A percentile compares a stretch with the other conserved stretches of the same genome.
These are phyloP conservation scores for Mus spretus DNA, from an alignment of 2,797 vertebrate species.

Conservation along the genomic window DNA sequence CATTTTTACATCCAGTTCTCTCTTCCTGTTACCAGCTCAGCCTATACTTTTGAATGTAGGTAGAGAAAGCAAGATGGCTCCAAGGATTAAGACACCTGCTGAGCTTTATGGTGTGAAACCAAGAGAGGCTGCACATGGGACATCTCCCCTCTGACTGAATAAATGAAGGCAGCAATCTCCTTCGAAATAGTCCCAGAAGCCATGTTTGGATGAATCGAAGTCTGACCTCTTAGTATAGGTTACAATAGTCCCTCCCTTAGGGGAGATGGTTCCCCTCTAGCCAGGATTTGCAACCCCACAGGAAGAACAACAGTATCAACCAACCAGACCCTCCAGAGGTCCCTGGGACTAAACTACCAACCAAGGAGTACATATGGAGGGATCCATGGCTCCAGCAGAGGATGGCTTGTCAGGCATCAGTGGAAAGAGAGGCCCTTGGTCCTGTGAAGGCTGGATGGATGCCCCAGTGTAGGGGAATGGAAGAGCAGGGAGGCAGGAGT, in stretches of 20 bases:
- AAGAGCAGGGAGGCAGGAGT: too few relatives aligned
- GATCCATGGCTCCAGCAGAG: too few relatives aligned
- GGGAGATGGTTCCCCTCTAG: neutral
- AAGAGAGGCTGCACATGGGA: neutral
- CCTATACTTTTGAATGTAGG: neutral
- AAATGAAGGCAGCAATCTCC: neutral
- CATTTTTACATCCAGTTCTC: neutral
- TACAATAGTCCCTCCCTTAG: neutral
- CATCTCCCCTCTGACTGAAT: neutral
- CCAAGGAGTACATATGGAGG: too few relatives aligned
- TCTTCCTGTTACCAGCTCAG: neutral
- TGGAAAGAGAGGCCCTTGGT: too few relatives aligned
- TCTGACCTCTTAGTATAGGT: neutral
- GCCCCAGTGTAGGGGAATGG: too few relatives aligned
- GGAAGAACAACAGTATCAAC: too few relatives aligned
- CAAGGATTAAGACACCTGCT: neutral
- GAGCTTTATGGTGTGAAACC: neutral
- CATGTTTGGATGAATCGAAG: neutral
- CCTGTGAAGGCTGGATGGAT: too few relatives aligned
- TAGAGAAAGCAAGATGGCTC: neutral
- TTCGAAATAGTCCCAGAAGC: neutral
- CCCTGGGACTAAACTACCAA: too few relatives aligned
- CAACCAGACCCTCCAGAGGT: too few relatives aligned
- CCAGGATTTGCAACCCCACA: neutral
- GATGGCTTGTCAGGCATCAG: too few relatives aligned